A percentile compares a stretch with the other conserved stretches of the same genome.
These are phyloP conservation scores for Sesia bembeciformis DNA, from an alignment of 2,888 invertebrate species.

Conservation along the genomic window DNA sequence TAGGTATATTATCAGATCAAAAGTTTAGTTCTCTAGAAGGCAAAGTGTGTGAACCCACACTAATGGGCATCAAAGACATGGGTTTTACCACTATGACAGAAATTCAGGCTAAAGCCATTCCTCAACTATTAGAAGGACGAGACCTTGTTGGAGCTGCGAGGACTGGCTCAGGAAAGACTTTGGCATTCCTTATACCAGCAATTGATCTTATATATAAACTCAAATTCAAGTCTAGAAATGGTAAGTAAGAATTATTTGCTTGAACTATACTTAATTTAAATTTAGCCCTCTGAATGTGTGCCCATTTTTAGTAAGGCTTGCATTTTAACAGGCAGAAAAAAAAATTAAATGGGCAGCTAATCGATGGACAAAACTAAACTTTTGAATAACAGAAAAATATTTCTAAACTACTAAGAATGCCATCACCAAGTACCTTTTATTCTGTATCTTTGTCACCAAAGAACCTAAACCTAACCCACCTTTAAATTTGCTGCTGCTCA, in stretches of 20 bases:
- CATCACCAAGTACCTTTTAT: too few species aligned
- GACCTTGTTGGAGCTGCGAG: conserved; percentile 96
- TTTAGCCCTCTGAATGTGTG: too few species aligned
- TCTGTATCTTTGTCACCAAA: too few species aligned
- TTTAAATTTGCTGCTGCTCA: too few species aligned
- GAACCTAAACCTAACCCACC: too few species aligned
- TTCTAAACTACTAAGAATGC: too few species aligned
- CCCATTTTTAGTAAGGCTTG: too few species aligned
- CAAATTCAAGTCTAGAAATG: conserved; percentile 94
- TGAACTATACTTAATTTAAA: too few species aligned
- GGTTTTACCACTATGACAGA: conserved; percentile 96
- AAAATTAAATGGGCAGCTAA: too few species aligned
- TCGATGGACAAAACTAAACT: background rate
- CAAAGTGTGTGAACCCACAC: conserved; percentile 85
- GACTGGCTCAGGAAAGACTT: conserved; percentile 97
- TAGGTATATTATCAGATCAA: conserved; percentile 76
- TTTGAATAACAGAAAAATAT: too few species aligned
- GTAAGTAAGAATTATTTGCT: conserved; percentile 49
- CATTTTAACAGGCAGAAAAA: too few species aligned
- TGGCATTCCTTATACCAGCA: conserved; percentile 97
- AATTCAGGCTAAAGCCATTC: conserved; percentile 93
- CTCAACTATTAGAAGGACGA: conserved; percentile 90
- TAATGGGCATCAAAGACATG: conserved; percentile 92
- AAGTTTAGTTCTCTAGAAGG: conserved; percentile 75
- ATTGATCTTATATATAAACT: conserved; percentile 92